phyloP scores from a whole-genome alignment of 1,140 invertebrate species.

The Solenopsis invicta region DNA sequence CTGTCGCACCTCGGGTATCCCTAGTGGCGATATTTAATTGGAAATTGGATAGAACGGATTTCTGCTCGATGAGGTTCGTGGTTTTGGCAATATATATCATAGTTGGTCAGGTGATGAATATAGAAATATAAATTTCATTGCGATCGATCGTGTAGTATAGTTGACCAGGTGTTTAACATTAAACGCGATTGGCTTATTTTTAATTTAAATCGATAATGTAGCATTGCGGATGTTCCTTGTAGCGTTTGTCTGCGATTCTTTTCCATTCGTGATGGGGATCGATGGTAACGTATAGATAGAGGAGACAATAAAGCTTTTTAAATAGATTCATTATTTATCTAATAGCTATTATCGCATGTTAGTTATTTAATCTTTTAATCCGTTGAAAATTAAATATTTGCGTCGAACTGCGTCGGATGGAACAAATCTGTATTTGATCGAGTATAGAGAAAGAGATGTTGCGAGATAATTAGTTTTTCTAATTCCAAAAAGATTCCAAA shows the following conservation, averaged over 20 bases:
- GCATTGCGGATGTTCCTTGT: not conserved
- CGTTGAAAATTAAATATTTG: not conserved
- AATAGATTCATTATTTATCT: slow-evolving; percentile 1
- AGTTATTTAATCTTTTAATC: not conserved
- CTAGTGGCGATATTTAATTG: slow-evolving; percentile 58
- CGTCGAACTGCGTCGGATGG: not conserved
- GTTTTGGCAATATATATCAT: not conserved
- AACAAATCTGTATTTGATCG: not conserved
- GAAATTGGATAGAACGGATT: slow-evolving; percentile 31
- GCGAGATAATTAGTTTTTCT: not conserved
- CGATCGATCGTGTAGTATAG: not conserved
- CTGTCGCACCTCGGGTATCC: slow-evolving; percentile 51
- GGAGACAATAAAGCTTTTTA: not conserved
- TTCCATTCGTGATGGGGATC: not conserved
- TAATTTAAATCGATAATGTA: not conserved
- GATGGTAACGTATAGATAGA: not conserved
- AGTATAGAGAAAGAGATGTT: not conserved
- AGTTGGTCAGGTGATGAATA: not conserved
- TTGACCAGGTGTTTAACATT: not conserved
- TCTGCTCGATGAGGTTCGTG: not conserved
- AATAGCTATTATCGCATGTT: not conserved
- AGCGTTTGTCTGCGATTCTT: not conserved
- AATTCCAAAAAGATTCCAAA: not conserved
- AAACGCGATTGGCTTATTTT: not conserved
- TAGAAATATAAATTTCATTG: slow-evolving; percentile 17